Conservation (phyloP, 2,797 vertebrate genomes). For the Anolis apletophallus region DNA sequence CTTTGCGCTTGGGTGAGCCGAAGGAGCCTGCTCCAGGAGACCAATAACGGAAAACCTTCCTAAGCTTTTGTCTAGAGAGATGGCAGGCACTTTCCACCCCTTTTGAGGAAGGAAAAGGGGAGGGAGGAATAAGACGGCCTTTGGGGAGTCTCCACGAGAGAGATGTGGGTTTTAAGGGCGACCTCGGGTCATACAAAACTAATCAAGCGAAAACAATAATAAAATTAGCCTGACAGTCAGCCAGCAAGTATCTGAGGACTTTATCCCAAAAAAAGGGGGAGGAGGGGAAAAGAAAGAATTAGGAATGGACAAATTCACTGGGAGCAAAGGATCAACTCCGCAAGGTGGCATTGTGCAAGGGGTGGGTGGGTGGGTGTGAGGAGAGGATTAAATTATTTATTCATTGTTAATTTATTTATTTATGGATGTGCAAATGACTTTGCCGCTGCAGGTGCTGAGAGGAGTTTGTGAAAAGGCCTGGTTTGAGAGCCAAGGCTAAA, state of each 20-base stretch:
- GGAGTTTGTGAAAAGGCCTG: conserved; percentile 77
- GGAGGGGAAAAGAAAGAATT: conserved; percentile 72
- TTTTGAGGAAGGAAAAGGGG: conserved; percentile 48
- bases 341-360: conserved; percentile 80
- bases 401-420: conserved; percentile 88
- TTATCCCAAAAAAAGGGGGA: conserved; percentile 76
- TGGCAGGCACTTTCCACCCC: conserved; percentile 79
- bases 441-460: conserved; percentile 83
- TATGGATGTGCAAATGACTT: conserved; percentile 86
- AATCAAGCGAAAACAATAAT: conserved; percentile 88
- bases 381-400: conserved; percentile 86
- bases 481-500: conserved; percentile 78
- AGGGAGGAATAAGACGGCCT: conserved; percentile 67
- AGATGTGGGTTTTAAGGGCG: conserved; percentile 88
- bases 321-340: conserved; percentile 79
- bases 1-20: conserved; percentile 90
- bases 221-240: conserved; percentile 85
- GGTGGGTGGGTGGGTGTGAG: not conserved
- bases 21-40: conserved; percentile 73
- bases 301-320: conserved; percentile 81
- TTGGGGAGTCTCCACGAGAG: conserved; percentile 79
- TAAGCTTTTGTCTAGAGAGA: conserved; percentile 87
- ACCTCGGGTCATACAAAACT: conserved; percentile 88
- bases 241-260: conserved; percentile 85
- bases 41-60: conserved; percentile 74